Base-by-base conservation (phyloP, 2,797 vertebrate genomes). In the Benthosema pterotum region DNA sequence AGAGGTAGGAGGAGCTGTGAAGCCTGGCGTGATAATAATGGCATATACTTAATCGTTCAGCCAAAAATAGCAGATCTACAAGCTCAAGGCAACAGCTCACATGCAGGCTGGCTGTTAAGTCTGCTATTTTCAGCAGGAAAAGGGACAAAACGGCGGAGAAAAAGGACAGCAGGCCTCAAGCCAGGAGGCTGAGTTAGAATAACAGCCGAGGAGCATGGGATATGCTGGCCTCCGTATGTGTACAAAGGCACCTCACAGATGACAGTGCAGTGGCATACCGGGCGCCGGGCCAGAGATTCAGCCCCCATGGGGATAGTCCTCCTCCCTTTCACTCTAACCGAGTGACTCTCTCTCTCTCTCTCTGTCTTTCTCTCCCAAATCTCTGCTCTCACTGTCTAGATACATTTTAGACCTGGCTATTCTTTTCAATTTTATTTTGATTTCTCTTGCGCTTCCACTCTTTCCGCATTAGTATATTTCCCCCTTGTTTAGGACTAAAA, bases 211-310 rank as follows among this genome's bases (percentile, higher is more conserved):
- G 75, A 87, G 78, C 77, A 81, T 79, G 79, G 65, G 80, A 84
- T 69, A 79, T 69, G 60, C 54, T 75, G 77, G 71, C 72, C 72
- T 72, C 81, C 73, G 72, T 78, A 66, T 45, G 38, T 80, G 76
- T 71, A 59, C 68, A 81, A 75, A 83, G 62, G 66, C 73, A 71
- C 74, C 57, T 76, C 71, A 80, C 85, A 85, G 78, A 87, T 79
- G 78, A 86, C 82, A 75, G 79, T 79, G 79, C 81, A 78, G 84
- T 72, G 81, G 75, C 71, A 83, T 70, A 75, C 75, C 65, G 45
- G 79, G 79, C 80, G 57, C 49, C 17, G 52, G 75, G 82, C 77
- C 82, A 83, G 67, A 75, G 56, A 65, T 65, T 71, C 57, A 58
- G 45, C 74, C 71, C 75, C 55, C 48, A 57, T 60, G 68, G 68